Evolutionary conservation across 2,888 invertebrate genomes (phyloP), one percentile per base, ranked within the genome.

Genomic region (Cheilosia soror): DNA sequence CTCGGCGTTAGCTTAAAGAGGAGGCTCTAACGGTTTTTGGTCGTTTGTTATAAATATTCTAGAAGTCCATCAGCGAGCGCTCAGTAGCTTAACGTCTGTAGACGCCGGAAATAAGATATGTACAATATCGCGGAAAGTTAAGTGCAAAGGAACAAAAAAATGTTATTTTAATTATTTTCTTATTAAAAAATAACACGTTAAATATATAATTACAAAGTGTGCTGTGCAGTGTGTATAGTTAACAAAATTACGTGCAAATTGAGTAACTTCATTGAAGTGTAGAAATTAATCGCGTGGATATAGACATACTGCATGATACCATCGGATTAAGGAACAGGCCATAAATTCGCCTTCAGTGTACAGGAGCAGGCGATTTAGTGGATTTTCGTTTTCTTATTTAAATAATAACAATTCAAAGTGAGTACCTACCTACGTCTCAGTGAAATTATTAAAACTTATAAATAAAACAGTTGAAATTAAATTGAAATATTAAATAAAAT

Each of bases 1-100:
- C 57, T 58, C 40, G 47, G 53, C 33, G 37, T 49, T 33, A 11
- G 58, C 25, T 37, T 27, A 69, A 81, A 71, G 65, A 82, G 79
- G 73, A 73, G 63, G 51, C 37, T 71, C 51, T 37, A 53, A 69
- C 75, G 73, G 68, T 71, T 76, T 76, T 84, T 53, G 87, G 62
- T 87, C 53, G 88, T 89, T 89, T 88, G 88, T 89, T 91, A 91
- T 91, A 91, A 91, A 89, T 91, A 92, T 89, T 90, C 86, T 88
- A 89, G 89, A 90, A 89, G 87, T 88, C 89, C 88, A 88, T 88
- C 88, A 88, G 81, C 88, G 80, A 88, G 87, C 89, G 90, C 91
- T 90, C 85, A 85, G 85, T 85, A 57, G 85, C 77, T 62, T 58
- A 27, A 42, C 60, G 44, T 63, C 82, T 72, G 55, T 11, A 31